Conservation (phyloP, 2,888 invertebrate species). For the Hydroisotoma schaefferi region DNA sequence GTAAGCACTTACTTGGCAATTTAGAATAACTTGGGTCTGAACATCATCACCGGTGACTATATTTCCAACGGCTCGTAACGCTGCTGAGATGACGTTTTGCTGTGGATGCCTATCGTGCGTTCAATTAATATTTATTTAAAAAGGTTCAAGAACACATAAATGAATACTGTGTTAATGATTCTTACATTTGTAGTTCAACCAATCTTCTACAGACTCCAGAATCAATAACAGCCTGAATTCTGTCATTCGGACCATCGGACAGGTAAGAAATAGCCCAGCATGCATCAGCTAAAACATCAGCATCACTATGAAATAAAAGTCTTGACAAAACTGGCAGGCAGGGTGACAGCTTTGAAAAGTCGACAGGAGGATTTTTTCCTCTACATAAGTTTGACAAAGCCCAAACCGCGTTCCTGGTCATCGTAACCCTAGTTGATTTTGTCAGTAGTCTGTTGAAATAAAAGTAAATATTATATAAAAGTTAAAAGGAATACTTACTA, state of each 20-base stretch:
- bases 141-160: conserved; percentile 1
- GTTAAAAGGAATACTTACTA: background rate
- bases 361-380: conserved; percentile 94
- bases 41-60: conserved; percentile 85
- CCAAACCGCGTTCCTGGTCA: conserved; percentile 98
- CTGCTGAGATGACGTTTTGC: conserved; percentile 82
- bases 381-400: conserved; percentile 94
- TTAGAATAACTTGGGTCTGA: conserved; percentile 91
- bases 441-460: conserved; percentile 66
- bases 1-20: too few species aligned
- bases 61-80: conserved; percentile 93
- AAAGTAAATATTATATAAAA: background rate
- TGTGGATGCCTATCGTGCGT: conserved; percentile 66
- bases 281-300: conserved; percentile 82
- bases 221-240: conserved; percentile 95
- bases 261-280: conserved; percentile 97
- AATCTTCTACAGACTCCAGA: conserved; percentile 85
- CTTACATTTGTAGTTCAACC: conserved; percentile 64
- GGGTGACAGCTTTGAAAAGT: conserved; percentile 75
- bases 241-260: conserved; percentile 94
- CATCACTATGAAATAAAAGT: conserved; percentile 79
- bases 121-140: background rate
- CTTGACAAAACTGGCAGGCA: conserved; percentile 83
- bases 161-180: background rate
- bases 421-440: conserved; percentile 74